Evolutionary conservation across 2,113 vertebrate species (phyloP).

Genomic region (Delphinapterus leucas): DNA sequence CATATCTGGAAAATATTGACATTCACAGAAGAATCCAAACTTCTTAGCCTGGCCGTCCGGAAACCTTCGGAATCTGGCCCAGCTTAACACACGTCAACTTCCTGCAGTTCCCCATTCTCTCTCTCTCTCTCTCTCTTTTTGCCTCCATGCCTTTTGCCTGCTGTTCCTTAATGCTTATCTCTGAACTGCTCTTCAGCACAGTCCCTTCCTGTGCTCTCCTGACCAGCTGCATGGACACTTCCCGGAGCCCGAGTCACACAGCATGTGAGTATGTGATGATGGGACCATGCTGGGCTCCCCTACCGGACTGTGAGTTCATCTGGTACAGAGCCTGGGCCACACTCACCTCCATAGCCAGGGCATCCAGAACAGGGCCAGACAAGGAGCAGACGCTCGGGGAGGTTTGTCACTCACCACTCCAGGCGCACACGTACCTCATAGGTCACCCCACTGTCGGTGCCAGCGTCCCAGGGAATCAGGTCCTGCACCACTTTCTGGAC

Average conservation of each 20-base stretch:
- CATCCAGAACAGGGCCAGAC: background rate
- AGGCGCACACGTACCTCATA: slow-evolving; percentile 88
- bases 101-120: background rate
- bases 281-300: background rate
- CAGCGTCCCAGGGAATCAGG: slow-evolving; percentile 98
- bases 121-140: background rate
- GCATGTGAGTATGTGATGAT: accelerated
- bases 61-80: background rate
- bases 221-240: background rate
- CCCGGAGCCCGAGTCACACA: background rate
- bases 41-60: background rate
- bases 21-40: background rate
- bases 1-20: background rate
- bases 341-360: too few relatives aligned
- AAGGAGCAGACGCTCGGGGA: background rate
- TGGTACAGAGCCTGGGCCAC: background rate
- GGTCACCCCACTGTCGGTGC: slow-evolving; percentile 95
- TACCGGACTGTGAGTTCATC: background rate
- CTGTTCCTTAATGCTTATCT: background rate
- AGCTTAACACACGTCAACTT: background rate
- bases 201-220: background rate
- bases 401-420: background rate
- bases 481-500: slow-evolving; percentile 95
- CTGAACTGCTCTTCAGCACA: too few relatives aligned
- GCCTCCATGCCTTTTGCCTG: background rate